Conservation (phyloP, 2,888 invertebrate genomes). For the Habroteleia sp. region DNA sequence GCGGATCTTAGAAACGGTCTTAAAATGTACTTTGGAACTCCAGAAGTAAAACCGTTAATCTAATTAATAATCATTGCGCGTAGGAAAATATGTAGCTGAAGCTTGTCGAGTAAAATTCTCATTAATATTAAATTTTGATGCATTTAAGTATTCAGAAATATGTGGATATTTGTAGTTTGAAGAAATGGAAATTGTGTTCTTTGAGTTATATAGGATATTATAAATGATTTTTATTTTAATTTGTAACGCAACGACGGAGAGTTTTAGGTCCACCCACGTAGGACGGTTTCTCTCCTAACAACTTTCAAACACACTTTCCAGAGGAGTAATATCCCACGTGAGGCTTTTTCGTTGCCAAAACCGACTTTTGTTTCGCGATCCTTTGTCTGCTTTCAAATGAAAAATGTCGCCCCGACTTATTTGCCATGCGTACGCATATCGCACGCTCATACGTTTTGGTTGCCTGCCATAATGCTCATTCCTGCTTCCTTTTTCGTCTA, state of each 20-base stretch:
- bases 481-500: constrained; percentile 62
- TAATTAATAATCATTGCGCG: no score
- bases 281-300: constrained; percentile 8
- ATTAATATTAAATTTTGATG: no score
- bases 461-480: constrained; percentile 56
- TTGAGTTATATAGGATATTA: not conserved
- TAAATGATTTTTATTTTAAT: not conserved
- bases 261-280: not conserved
- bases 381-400: constrained; percentile 32
- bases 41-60: no score
- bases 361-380: constrained; percentile 24
- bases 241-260: no score
- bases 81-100: no score
- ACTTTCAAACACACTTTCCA: constrained; percentile 25
- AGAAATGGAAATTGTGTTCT: no score
- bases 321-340: constrained; percentile 20
- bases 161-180: no score
- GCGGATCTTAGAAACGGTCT: no score
- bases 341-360: constrained; percentile 30
- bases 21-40: no score
- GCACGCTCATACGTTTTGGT: constrained; percentile 38
- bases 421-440: constrained; percentile 49
- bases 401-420: constrained; percentile 35
- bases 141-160: no score
- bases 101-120: no score